Conservation (phyloP, 2,113 vertebrate species). For the Echinops telfairi region DNA sequence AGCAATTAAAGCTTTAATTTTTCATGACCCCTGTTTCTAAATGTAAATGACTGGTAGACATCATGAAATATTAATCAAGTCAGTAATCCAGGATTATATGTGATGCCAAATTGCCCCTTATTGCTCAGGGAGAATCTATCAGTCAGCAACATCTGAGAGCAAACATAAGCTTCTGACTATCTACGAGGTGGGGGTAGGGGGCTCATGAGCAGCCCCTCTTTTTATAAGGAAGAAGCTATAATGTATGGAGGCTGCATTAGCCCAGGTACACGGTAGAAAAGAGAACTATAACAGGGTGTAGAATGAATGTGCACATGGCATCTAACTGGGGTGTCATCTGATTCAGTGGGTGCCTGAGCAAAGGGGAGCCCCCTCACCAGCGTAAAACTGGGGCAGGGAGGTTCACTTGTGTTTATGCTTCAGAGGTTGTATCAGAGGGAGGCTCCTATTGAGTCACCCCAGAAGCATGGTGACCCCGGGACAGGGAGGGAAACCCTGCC, state of each 20-base stretch:
- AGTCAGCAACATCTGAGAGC: constrained; percentile 12
- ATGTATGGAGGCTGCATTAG: background rate
- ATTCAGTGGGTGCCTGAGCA: background rate
- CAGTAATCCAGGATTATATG: constrained; percentile 74
- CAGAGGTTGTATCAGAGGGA: background rate
- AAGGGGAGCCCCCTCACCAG: background rate
- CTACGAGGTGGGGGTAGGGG: background rate
- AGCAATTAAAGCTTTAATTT: constrained; percentile 84
- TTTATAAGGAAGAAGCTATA: background rate
- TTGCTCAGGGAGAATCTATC: constrained; percentile 12
- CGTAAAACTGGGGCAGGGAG: background rate
- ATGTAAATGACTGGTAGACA: constrained; percentile 80
- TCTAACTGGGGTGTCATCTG: background rate
- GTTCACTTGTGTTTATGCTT: background rate
- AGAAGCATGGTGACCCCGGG: background rate
- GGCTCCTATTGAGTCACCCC: background rate
- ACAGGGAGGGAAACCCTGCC: background rate
- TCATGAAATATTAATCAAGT: constrained; percentile 86
- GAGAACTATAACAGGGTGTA: rapidly evolving
- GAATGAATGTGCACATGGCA: background rate
- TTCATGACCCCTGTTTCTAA: constrained; percentile 84
- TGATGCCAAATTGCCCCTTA: constrained; percentile 68
- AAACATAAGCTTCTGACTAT: background rate
- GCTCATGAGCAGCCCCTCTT: background rate
- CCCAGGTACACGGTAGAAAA: background rate